Evolutionary conservation across 2,113 vertebrate species (phyloP), one percentile per base, ranked within the genome.

Genomic region (Capreolus pygargus): DNA sequence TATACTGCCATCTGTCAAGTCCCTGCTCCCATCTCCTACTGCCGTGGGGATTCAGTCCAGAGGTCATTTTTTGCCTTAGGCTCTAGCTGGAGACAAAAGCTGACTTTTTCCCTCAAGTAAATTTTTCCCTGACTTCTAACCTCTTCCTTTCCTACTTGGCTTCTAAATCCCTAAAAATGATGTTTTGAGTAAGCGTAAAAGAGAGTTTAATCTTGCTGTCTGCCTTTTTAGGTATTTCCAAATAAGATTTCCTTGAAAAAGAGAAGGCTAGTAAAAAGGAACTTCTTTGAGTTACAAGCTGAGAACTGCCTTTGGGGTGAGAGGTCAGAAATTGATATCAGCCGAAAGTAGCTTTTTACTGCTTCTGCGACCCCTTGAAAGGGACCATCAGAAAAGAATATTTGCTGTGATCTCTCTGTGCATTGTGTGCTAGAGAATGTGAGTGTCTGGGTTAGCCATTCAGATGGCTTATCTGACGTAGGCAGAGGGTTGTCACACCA

Each of bases 1-100:
- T 98, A 70, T 98, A 93, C 98, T 96, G 58, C 98, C 98, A 98
- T 98, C 98, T 99, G 99, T 97, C 95, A 1, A 79, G 93, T 93
- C 94, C 95, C 13, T 79, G 93, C 85, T 94, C 83, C 91, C 88
- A 57, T 94, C 97, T 95, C 90, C 7, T 88, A 92, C 74, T 97
- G 92, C 97, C 83, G 4, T 96, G 86, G 95, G 81, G 70, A 95
- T 50, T 88, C 6, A 39, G 96, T 50, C 98, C 55, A 97, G 88
- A 95, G 86, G 58, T 76, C 16, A 17, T 79, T 3, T 11, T 74
- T 89, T 67, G 0, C 98, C 91, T 81, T 91, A 97, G 93, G 91
- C 97, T 70, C 81, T 95, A 78, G 57, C 67, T 95, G 43, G 95
- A 96, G 83, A 94, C 96, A 89, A 96, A 97, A 98, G 91, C 86